phyloP scores from a whole-genome alignment of 2,797 vertebrate genomes.

The Astyanax mexicanus region DNA sequence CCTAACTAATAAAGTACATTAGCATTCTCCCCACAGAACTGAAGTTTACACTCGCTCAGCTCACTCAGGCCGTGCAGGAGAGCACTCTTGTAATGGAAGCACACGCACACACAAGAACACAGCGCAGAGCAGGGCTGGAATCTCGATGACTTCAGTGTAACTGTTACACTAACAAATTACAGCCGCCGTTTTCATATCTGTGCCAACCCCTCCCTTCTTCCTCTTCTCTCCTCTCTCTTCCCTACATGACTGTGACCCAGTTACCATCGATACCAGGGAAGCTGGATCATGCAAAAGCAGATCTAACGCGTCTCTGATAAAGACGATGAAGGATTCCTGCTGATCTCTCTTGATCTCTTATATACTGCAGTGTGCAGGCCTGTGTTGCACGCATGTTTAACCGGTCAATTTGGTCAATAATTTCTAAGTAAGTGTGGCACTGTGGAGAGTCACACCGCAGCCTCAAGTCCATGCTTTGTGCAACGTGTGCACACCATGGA shows the following conservation, averaged over 20 bases:
- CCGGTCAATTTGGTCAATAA: constrained; percentile 11
- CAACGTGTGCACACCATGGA: constrained; percentile 14
- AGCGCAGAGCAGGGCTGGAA: constrained; percentile 6
- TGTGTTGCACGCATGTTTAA: not conserved
- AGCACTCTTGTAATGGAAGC: constrained; percentile 3
- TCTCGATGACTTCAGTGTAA: constrained; percentile 20
- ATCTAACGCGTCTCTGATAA: constrained; percentile 6
- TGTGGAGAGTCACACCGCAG: not conserved
- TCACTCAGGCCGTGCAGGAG: not conserved
- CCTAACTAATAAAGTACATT: constrained; percentile 17
- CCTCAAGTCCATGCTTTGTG: constrained; percentile 5
- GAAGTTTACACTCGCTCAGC: constrained; percentile 27
- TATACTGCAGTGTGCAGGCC: not conserved
- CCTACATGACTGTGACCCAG: constrained; percentile 56
- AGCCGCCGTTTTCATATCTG: constrained; percentile 24
- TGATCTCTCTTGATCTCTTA: constrained; percentile 3
- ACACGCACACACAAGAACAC: not conserved
- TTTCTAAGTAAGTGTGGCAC: not conserved
- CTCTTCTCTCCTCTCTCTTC: constrained; percentile 18
- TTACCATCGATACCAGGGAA: constrained; percentile 45
- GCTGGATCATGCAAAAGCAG: constrained; percentile 30
- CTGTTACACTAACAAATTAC: constrained; percentile 27
- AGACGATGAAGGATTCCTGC: constrained; percentile 3
- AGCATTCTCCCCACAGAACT: constrained; percentile 37
- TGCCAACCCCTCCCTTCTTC: constrained; percentile 42